Evolutionary conservation across 2,113 vertebrate genomes (phyloP).

Genomic region (Laticauda laticaudata): DNA sequence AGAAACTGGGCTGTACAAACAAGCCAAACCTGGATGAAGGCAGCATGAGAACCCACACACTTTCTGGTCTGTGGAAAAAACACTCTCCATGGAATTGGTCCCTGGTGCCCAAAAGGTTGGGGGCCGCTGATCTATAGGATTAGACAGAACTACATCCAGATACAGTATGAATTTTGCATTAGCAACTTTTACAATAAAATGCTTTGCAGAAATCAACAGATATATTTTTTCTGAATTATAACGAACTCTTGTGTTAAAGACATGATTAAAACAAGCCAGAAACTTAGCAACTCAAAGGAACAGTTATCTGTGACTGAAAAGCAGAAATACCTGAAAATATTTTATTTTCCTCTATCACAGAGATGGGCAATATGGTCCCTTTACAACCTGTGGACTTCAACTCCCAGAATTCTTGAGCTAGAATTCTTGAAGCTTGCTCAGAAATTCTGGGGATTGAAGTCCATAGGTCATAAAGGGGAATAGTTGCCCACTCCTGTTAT

Average conservation of each 20-base stretch:
- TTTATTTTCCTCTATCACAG: background rate
- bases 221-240: background rate
- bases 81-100: too few relatives aligned
- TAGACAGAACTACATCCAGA: slow-evolving; percentile 20
- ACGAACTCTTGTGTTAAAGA: background rate
- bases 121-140: slow-evolving; percentile 1
- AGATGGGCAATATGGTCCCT: background rate
- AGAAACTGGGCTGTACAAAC: too few relatives aligned
- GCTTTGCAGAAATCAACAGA: background rate
- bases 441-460: background rate
- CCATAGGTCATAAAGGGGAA: background rate
- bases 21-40: too few relatives aligned
- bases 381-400: background rate
- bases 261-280: background rate
- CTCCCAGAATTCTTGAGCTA: background rate
- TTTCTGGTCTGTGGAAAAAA: too few relatives aligned
- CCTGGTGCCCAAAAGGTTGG: too few relatives aligned
- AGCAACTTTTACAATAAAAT: background rate
- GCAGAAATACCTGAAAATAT: background rate
- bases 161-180: background rate
- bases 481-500: background rate
- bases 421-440: background rate
- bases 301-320: background rate
- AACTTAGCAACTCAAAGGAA: background rate
- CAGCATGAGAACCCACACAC: too few relatives aligned